Evolutionary conservation across 2,888 invertebrate species (phyloP), one percentile per base, ranked within the genome.

Genomic region (Tipula lateralis): DNA sequence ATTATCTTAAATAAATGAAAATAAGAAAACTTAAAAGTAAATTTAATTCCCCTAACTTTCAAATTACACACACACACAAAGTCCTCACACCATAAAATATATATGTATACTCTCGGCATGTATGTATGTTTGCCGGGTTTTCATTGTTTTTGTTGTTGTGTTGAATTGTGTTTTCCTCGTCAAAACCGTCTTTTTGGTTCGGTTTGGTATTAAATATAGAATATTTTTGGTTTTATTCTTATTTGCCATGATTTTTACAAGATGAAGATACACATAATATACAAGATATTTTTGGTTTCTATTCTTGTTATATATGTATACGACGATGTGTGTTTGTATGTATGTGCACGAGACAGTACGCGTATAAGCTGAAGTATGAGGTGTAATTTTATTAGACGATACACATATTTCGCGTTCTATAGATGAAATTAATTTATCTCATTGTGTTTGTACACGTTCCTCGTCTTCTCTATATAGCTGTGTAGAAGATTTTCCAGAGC

Each of bases 321-420:
- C 0, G 39, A n/a, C n/a, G n/a, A n/a, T 13, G 9, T 16, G 66
- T 66, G 7, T 24, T 24, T 24, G 6, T 50, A 50, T 50, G 16
- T 19, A 50, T n/a, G n/a, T 0, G 16, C 44, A n/a, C 36, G 12
- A 36, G 12, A 9, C 2, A 36, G 32, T 32, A 9, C 36, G 44
- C 44, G 44, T 44, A 50, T 6, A 16, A 6, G 9, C 3, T 44
- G 7, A 66, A 24, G 66, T 66, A 24, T 66, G 66, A 66, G 66
- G 66, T 66, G 66, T 66, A 66, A 66, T 66, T 66, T 66, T 66
- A 66, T 66, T 24, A 66, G 66, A 66, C 66, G 66, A 66, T 66
- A 66, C 66, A 66, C 66, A 66, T 66, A 66, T 66, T 66, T 66
- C 24, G n/a, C 66, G 9, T 66, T 24, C 66, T 24, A n/a, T n/a